Evolutionary conservation across 1,140 invertebrate species (phyloP).

Genomic region (Aphelenchoides avenae): DNA sequence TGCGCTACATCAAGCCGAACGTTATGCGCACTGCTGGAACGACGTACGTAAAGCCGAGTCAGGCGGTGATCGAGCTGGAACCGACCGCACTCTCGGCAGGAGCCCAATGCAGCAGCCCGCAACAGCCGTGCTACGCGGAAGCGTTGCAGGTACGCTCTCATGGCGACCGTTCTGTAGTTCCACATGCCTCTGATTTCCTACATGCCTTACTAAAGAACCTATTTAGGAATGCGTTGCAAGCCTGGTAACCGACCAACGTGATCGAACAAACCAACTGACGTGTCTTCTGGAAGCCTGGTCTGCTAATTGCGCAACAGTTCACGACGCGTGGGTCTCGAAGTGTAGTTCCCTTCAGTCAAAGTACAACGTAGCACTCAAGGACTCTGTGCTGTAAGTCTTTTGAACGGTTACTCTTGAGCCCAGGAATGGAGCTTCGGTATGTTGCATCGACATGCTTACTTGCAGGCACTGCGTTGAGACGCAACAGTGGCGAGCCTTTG

Average conservation of each 20-base stretch:
- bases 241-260: no score
- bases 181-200: no score
- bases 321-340: not conserved
- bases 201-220: no score
- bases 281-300: not conserved
- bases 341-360: constrained; percentile 21
- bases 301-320: constrained; percentile 11
- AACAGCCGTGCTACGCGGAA: no score
- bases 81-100: constrained; percentile 12
- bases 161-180: no score
- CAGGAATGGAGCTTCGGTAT: constrained; percentile 1
- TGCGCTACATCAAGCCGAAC: constrained; percentile 22
- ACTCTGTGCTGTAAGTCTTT: constrained; percentile 9
- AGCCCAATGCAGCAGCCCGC: no score
- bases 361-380: constrained; percentile 13
- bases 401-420: not conserved
- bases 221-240: no score
- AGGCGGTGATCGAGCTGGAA: constrained; percentile 24
- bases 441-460: constrained; percentile 6
- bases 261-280: no score
- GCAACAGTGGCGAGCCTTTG: constrained; percentile 13
- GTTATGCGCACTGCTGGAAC: not conserved
- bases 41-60: not conserved
- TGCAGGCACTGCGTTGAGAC: constrained; percentile 21
- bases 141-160: no score